These are phyloP conservation scores for Marmota monax DNA, from an alignment of 2,113 vertebrate genomes.

Conservation along the genomic window DNA sequence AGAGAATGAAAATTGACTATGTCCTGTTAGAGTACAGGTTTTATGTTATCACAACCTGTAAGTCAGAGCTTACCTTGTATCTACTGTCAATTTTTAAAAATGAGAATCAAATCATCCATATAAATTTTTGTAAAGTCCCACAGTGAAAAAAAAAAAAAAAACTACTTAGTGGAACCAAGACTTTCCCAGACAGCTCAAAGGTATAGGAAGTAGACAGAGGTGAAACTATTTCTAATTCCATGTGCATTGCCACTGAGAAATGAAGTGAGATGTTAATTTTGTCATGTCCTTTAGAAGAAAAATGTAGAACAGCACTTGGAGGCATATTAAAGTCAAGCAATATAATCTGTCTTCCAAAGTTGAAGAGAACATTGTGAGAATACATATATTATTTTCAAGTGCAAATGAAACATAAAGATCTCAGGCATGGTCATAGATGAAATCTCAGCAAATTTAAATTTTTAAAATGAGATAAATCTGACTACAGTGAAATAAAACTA, in stretches of 20 bases:
- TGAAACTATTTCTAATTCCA: neutral
- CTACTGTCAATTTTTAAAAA: too few species aligned
- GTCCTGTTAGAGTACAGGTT: too few species aligned
- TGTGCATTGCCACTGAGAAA: neutral
- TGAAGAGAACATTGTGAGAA: neutral
- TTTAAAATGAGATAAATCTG: neutral
- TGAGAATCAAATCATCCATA: too few species aligned
- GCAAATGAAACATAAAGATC: neutral
- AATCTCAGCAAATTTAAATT: neutral
- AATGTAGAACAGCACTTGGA: neutral
- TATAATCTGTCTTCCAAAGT: neutral
- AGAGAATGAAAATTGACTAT: too few species aligned
- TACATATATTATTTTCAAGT: neutral
- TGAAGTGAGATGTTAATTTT: neutral
- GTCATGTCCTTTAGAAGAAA: neutral
- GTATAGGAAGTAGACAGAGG: neutral
- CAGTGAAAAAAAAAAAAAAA: neutral
- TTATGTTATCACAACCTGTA: too few species aligned
- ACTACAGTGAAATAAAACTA: neutral
- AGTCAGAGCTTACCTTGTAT: too few species aligned
- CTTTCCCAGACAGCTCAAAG: neutral
- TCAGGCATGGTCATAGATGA: neutral
- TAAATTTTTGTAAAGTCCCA: too few species aligned
- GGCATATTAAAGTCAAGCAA: neutral
- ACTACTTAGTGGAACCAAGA: neutral